Evolutionary conservation across 1,140 invertebrate genomes (phyloP), one percentile per base, ranked within the genome.

Genomic region (Meloidogyne exigua): DNA sequence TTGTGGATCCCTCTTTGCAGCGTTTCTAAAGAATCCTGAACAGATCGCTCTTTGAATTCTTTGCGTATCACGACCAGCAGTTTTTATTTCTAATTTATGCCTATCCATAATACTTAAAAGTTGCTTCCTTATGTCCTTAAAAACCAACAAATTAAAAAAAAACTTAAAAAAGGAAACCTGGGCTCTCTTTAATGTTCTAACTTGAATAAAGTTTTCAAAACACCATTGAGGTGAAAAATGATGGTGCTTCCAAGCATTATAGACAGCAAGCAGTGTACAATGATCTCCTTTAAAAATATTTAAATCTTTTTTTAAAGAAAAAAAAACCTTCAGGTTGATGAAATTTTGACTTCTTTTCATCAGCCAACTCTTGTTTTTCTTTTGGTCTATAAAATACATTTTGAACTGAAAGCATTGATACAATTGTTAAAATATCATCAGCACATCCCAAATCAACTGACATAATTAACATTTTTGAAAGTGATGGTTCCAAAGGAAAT

Each of bases 391-490:
- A 99, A 89, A 99, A 99, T 0, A 99, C 95, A 89, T 99, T 98
- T 87, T 99, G 95, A 0, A 99, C 95, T 71, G 94, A 96, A 7
- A 99, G 89, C 96, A 99, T 99, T 1, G 95, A 97, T 0, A 99
- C 96, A 73, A 99, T 95, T 0, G 97, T 99, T 0, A 99, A 89
- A 72, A 99, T 93, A 89, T 99, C 97, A 88, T 99, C 97, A 1
- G 95, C 96, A 86, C 96, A 99, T 79, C 94, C 93, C n/a, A 99
- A 89, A 39, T 97, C 93, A 0, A 99, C 96, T 0, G 95, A 98
- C 95, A 98, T 98, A 64, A 99, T 98, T 0, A 99, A 89, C 91
- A 99, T 96, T 90, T 99, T 99, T 0, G 95, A 95, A n/a, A 98
- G 90, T 89, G 95, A 96, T 0, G 97, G 97, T 85, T 99, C 97